Evolutionary conservation across 2,888 invertebrate species (phyloP), one percentile per base, ranked within the genome.

Genomic region (Odiellus spinosus): DNA sequence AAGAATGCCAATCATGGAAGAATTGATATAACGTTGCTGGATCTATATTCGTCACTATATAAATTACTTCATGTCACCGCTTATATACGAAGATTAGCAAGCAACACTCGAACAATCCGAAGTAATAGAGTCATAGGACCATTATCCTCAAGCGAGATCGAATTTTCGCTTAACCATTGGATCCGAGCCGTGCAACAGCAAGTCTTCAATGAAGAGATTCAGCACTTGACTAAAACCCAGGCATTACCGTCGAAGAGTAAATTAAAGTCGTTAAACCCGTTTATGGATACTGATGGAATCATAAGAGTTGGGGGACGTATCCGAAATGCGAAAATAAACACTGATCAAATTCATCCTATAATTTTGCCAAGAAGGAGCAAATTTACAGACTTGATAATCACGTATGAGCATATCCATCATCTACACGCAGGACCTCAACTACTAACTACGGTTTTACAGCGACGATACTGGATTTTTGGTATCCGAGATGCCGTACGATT

Each of bases 231-330:
- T 26, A 26, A 6, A 4, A 26, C 4, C 5, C 4, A 8, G 4
- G 5, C 4, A 26, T 8, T 26, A 26, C 8, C 26, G 8, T 6
- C 26, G 11, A 11, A n/a, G 33, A 12, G 11, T 5, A 19, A 32
- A 33, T 6, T 38, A 43, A 42, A 17, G 5, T 19, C n/a, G 6
- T 46, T 56, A 15, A 42, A 44, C 14, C 56, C 57, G 1, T 57
- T 55, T 41, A 12, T 55, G 3, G 53, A 55, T 32, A 5, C 34
- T 3, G 8, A 41, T 1, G 48, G 50, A 15, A 11, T 56, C 1
- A 20, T 56, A 2, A n/a, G 58, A 33, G 52, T 55, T 3, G 53
- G 52, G 14, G 55, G 56, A 42, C 42, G 54, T 18, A 40, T 56
- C 2, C 14, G 39, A 4, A 40, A 55, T n/a, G 33, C 51, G 5